Evolutionary conservation across 2,888 invertebrate genomes (phyloP), one percentile per base, ranked within the genome.

Genomic region (Crossocerus cetratus): DNA sequence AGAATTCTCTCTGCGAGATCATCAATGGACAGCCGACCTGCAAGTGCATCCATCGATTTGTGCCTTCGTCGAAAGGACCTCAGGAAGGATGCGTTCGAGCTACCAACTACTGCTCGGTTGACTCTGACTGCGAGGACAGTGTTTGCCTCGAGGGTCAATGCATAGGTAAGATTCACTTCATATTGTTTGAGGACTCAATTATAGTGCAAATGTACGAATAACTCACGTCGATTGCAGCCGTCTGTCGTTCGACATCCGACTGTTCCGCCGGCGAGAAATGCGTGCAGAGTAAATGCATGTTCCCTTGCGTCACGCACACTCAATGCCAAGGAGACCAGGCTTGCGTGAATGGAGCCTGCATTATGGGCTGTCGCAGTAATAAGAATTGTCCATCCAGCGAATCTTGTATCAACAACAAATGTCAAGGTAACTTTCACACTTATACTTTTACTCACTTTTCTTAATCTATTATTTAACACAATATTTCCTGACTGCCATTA

Each of bases 131-230:
- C 84, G 93, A 93, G 53, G 95, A 94, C 55, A 95, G 95, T 80
- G 92, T 95, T 53, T 98, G 97, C 89, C 93, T 94, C 54, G 94
- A 95, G 83, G 95, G 95, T 8, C 96, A 97, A 88, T 98, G 98
- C 87, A 94, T 95, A 89, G 91, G 91, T 91, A 87, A 80, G 77
- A 73, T 59, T 8, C 2, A 22, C 54, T 72, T 61, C 32, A 1
- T 49, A 14, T 49, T n/a, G 3, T 49, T 16, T 49, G 14, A 49
- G 49, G n/a, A 16, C 0, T 49, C 14, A 13, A 16, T 49, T 8
- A 14, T 22, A 54, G 13, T 21, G 4, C 3, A 8, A 43, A 49
- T 20, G 5, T 21, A 53, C 13, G 3, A 8, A 22, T 49, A 76
- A 45, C 8, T 49, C 54, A 56, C 63, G 42, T 64, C 11, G n/a